These are phyloP conservation scores for Papilio machaon DNA, from an alignment of 1,140 invertebrate species.

Conservation along the genomic window DNA sequence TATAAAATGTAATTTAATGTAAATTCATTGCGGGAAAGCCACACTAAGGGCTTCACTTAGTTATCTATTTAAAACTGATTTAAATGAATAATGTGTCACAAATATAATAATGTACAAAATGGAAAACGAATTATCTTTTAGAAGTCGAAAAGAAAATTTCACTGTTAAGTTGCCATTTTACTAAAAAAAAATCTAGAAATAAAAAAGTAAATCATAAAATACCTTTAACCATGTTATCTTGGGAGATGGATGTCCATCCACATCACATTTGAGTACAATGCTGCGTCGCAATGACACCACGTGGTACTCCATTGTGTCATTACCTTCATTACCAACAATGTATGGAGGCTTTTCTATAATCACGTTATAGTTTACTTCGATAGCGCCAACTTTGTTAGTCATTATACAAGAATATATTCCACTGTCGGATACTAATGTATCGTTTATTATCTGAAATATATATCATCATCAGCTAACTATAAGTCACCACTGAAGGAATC, in stretches of 20 bases:
- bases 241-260: conserved; percentile 68
- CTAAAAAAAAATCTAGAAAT: too few relatives aligned
- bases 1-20: not conserved
- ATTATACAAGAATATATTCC: conserved; percentile 76
- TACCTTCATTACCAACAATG: conserved; percentile 58
- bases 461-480: not conserved
- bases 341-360: conserved; percentile 61
- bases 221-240: conserved; percentile 78
- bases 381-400: conserved; percentile 74
- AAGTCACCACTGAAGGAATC: too few relatives aligned
- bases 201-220: not conserved
- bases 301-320: conserved; percentile 53
- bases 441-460: conserved; percentile 64
- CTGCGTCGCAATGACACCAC: conserved; percentile 65
- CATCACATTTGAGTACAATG: conserved; percentile 73
- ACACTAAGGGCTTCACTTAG: too few relatives aligned
- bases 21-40: too few relatives aligned
- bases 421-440: conserved; percentile 65
- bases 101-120: too few relatives aligned
- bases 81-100: too few relatives aligned
- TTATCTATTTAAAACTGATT: too few relatives aligned
- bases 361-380: conserved; percentile 67
- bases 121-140: too few relatives aligned
- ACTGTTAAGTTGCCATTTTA: too few relatives aligned
- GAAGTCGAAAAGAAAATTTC: too few relatives aligned